These are phyloP conservation scores for Bombus waltoni DNA, from an alignment of 1,140 invertebrate species.

Conservation along the genomic window DNA sequence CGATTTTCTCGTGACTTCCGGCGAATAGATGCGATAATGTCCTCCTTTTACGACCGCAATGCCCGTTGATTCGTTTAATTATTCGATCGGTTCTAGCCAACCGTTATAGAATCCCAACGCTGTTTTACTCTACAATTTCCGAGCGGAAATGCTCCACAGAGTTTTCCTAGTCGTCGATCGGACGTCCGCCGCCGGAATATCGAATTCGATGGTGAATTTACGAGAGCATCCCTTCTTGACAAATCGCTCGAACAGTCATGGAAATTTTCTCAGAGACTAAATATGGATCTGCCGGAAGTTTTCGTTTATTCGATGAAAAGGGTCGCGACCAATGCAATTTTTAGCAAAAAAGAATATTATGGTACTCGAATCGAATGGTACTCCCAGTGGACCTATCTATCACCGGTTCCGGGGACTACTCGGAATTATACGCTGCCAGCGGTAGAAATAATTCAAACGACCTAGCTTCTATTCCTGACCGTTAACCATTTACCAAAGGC, in stretches of 20 bases:
- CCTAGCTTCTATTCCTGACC: neutral
- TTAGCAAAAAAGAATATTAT: neutral
- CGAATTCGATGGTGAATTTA: neutral
- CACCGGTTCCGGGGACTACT: neutral
- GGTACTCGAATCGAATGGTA: neutral
- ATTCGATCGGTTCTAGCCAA: conserved; percentile 21
- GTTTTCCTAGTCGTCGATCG: conserved; percentile 29
- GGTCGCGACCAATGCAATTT: neutral
- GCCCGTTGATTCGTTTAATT: conserved; percentile 56
- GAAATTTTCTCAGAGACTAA: neutral
- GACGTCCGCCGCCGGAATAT: neutral
- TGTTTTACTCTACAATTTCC: conserved; percentile 40
- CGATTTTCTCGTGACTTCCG: conserved; percentile 43
- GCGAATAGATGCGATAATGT: conserved; percentile 55
- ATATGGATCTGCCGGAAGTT: neutral
- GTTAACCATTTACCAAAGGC: conserved; percentile 4
- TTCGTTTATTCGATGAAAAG: neutral
- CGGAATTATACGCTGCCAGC: neutral
- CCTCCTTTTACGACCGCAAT: conserved; percentile 45
- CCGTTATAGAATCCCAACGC: conserved; percentile 24
- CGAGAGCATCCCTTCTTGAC: neutral
- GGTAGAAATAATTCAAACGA: conserved; percentile 33
- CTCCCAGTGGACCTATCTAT: conserved; percentile 7
- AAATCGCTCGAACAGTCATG: neutral
- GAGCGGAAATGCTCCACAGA: neutral